These are phyloP conservation scores for Machimus atricapillus DNA, from an alignment of 2,888 invertebrate species.

Conservation along the genomic window DNA sequence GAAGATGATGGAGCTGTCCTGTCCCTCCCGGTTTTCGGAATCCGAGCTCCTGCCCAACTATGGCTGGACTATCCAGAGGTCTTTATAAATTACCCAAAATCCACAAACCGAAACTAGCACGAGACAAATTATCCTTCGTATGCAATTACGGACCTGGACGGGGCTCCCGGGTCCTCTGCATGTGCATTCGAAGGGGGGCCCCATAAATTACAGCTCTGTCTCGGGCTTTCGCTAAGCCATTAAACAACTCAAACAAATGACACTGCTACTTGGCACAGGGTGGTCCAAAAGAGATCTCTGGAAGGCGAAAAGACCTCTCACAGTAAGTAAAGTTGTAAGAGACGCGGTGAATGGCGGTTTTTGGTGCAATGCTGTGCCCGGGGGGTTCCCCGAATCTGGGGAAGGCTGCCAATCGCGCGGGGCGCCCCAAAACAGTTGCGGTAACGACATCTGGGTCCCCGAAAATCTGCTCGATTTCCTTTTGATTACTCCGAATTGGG, in stretches of 20 bases:
- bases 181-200: slow-evolving; percentile 7
- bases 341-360: not conserved
- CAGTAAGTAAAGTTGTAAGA: not conserved
- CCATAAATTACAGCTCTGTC: slow-evolving; percentile 18
- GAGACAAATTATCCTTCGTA: slow-evolving; percentile 22
- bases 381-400: not conserved
- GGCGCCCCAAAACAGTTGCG: not conserved
- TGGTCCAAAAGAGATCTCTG: not conserved
- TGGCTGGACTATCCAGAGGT: not conserved
- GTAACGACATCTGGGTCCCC: not conserved
- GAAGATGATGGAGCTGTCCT: not conserved
- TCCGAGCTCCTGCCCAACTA: not conserved
- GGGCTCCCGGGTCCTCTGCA: not conserved
- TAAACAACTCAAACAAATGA: slow-evolving; percentile 25
- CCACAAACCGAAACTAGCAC: slow-evolving; percentile 14
- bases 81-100: slow-evolving; percentile 9
- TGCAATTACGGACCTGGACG: not conserved
- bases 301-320: not conserved
- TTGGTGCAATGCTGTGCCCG: not conserved
- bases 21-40: not conserved
- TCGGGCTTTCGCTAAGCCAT: slow-evolving; percentile 26
- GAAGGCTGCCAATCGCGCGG: not conserved
- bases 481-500: slow-evolving; percentile 7
- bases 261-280: slow-evolving; percentile 13
- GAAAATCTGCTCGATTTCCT: not conserved